Evolutionary conservation across 2,888 invertebrate species (phyloP), one percentile per base, ranked within the genome.

Genomic region (Drosophila mimica): DNA sequence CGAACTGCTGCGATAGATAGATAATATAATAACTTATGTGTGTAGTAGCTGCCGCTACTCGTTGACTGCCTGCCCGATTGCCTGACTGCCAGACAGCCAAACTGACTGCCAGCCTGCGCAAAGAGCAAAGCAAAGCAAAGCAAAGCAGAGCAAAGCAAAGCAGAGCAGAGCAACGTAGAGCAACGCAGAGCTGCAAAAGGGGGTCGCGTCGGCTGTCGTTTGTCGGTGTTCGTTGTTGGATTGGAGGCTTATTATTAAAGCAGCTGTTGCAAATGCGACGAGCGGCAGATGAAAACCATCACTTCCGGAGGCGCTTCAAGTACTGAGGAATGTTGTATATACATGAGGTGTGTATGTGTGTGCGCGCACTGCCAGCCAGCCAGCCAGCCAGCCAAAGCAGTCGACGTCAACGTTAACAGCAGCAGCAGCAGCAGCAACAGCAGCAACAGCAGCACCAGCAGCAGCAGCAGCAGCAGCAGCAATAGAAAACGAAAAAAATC

Each of bases 271-370:
- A 83, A 86, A 83, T 86, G 88, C 90, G 87, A 82, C 80, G 67
- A 81, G 71, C 79, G 79, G 79, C 89, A 83, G 87, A 88, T 78
- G 88, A 90, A 92, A 91, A 92, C 92, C 92, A 92, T 92, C 92
- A 92, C 93, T 93, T 93, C 92, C 93, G 93, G 93, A 92, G 92
- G 92, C 92, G 92, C 93, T 92, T 91, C 91, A 92, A 90, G 90
- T 91, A 92, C 93, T 93, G 91, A 92, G 91, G 91, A 90, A 88
- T 86, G 87, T 85, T 80, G 85, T 85, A 83, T 78, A 76, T 84
- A 82, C 80, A 74, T 88, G 76, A 56, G 53, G 58, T 66, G 72
- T 75, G 58, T 69, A 69, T 77, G 62, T 70, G 62, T 71, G 63
- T 74, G 70, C 60, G 70, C 53, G 74, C 64, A 53, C 66, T 54